A percentile compares a stretch with the other conserved stretches of the same genome.
Conservation (phyloP, 2,888 invertebrate species). For the Melieria picta region DNA sequence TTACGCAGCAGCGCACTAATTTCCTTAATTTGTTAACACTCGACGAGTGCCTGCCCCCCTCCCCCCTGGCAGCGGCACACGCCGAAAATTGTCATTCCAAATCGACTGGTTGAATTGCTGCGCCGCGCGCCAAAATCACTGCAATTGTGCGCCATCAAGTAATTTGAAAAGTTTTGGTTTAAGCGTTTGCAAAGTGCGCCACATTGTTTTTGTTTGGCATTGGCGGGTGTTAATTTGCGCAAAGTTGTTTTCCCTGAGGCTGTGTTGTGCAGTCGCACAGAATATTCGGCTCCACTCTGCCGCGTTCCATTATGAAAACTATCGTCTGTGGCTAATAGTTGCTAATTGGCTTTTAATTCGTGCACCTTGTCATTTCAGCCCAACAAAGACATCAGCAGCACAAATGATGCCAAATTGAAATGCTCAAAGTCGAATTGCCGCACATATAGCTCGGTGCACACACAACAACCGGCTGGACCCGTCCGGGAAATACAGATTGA, state of each 20-base stretch:
- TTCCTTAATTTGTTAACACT: constrained; percentile 22
- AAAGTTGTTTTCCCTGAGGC: too few species aligned
- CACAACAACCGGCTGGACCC: constrained; percentile 80
- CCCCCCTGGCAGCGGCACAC: background rate
- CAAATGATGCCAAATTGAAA: too few species aligned
- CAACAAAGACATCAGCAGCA: constrained; percentile 27
- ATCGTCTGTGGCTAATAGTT: constrained; percentile 8
- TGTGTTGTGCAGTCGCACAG: too few species aligned
- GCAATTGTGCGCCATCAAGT: background rate
- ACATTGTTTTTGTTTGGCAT: too few species aligned
- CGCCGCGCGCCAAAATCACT: background rate
- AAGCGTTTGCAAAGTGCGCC: too few species aligned
- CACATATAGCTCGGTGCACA: constrained; percentile 79
- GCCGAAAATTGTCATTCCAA: background rate
- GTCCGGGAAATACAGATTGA: constrained; percentile 84
- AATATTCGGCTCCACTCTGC: too few species aligned
- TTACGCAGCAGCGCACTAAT: constrained; percentile 13
- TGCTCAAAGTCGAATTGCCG: constrained; percentile 53
- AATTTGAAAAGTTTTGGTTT: background rate
- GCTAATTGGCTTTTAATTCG: constrained; percentile 15
- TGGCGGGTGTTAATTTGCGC: too few species aligned
- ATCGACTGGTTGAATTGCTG: background rate
- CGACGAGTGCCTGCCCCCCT: background rate
- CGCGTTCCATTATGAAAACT: too few species aligned
- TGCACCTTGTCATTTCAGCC: too few species aligned